phyloP scores from a whole-genome alignment of 2,888 invertebrate genomes.

The Chrysolina americana region DNA sequence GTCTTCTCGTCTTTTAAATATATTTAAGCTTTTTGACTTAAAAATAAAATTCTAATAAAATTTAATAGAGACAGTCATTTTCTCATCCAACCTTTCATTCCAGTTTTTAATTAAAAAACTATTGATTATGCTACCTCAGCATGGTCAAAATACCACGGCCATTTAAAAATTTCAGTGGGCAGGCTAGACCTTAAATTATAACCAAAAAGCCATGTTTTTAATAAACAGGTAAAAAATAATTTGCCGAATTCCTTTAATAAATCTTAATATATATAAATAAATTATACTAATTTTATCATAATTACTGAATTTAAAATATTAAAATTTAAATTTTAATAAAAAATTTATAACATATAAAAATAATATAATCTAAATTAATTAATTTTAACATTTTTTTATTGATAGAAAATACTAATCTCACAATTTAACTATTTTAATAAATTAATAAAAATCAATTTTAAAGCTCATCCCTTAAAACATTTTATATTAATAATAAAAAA shows the following conservation, averaged over 20 bases:
- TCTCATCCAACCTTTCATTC: slow-evolving; percentile 83
- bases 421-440: slow-evolving; percentile 66
- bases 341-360: slow-evolving; percentile 66
- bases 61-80: slow-evolving; percentile 75
- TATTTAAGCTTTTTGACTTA: slow-evolving; percentile 79
- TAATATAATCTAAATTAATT: slow-evolving; percentile 52
- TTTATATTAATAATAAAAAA: slow-evolving; percentile 28
- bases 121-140: slow-evolving; percentile 87
- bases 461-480: neutral
- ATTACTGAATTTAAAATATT: slow-evolving; percentile 69
- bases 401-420: slow-evolving; percentile 75
- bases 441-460: slow-evolving; percentile 37
- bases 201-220: slow-evolving; percentile 81
- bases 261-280: slow-evolving; percentile 57
- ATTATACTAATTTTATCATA: slow-evolving; percentile 76
- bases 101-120: slow-evolving; percentile 85
- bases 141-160: slow-evolving; percentile 86
- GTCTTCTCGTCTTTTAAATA: slow-evolving; percentile 82
- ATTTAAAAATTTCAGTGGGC: slow-evolving; percentile 79
- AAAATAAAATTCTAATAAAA: slow-evolving; percentile 72
- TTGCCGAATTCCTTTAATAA: slow-evolving; percentile 77
- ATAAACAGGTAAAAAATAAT: slow-evolving; percentile 80
- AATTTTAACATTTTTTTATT: slow-evolving; percentile 69
- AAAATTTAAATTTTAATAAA: slow-evolving; percentile 68
- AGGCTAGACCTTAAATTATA: slow-evolving; percentile 77